A percentile compares a stretch with the other conserved stretches of the same genome.
These are phyloP conservation scores for Alces alces DNA, from an alignment of 2,113 vertebrate species.

Conservation along the genomic window DNA sequence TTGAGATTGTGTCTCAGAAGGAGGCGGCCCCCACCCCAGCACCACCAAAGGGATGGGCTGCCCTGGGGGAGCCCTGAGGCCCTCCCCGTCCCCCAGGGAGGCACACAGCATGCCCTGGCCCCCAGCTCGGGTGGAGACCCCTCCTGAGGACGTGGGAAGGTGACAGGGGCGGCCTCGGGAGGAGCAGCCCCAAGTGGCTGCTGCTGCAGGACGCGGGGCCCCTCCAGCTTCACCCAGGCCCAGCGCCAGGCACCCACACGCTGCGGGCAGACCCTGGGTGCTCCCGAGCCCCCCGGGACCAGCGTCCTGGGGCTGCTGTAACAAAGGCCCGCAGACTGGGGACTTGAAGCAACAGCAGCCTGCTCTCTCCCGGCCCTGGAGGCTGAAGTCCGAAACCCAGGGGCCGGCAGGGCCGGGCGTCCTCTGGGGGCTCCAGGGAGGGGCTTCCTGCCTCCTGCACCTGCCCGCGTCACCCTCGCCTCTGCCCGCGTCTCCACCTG, in stretches of 20 bases:
- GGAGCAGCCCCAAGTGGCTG: too few species aligned
- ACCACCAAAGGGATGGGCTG: neutral
- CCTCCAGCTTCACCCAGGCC: neutral
- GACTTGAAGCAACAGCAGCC: neutral
- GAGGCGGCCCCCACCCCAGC: accelerated
- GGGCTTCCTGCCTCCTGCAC: accelerated
- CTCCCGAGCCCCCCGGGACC: accelerated
- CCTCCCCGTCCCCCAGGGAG: accelerated
- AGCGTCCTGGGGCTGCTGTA: neutral
- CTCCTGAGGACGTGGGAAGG: neutral
- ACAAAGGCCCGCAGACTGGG: neutral
- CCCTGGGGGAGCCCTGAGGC: neutral
- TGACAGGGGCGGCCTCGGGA: accelerated
- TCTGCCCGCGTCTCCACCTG: neutral
- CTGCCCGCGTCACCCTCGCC: accelerated
- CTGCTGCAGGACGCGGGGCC: accelerated
- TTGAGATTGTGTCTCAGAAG: neutral
- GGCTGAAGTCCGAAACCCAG: neutral
- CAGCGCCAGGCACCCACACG: accelerated
- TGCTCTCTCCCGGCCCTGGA: neutral
- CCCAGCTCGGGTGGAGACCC: neutral
- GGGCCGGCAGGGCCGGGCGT: accelerated
- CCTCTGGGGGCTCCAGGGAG: neutral
- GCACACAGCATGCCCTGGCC: neutral
- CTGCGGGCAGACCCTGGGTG: neutral